Evolutionary conservation across 2,888 invertebrate genomes (phyloP).

Genomic region (Pseudoips prasinana): DNA sequence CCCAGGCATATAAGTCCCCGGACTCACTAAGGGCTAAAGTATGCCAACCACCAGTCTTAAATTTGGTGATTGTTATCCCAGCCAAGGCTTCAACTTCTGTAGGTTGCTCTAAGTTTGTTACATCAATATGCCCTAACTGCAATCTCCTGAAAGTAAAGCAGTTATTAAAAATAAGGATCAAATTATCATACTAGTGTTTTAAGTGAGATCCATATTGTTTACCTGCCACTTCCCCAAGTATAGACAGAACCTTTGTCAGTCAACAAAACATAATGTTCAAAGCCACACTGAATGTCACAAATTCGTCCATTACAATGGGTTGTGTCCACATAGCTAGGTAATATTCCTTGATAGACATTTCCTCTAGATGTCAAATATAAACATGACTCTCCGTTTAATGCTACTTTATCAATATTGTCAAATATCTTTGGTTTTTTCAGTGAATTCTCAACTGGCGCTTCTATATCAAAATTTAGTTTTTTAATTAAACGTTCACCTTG

Average conservation of each 20-base stretch:
- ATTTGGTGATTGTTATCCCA: slow-evolving; percentile 86
- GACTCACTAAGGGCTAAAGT: slow-evolving; percentile 88
- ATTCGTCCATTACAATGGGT: slow-evolving; percentile 75
- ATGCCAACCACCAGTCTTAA: slow-evolving; percentile 94
- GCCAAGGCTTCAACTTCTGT: slow-evolving; percentile 86
- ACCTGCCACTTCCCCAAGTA: slow-evolving; percentile 93
- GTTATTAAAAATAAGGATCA: neutral
- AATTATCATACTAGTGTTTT: neutral
- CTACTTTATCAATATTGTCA: slow-evolving; percentile 43
- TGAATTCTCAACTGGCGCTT: slow-evolving; percentile 36
- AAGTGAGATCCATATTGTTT: slow-evolving; percentile 11
- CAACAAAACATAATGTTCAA: slow-evolving; percentile 89
- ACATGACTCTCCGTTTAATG: slow-evolving; percentile 43
- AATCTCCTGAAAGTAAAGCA: slow-evolving; percentile 85
- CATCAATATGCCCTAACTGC: slow-evolving; percentile 91
- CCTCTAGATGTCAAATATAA: slow-evolving; percentile 54
- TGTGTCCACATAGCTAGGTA: slow-evolving; percentile 84
- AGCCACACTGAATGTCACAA: slow-evolving; percentile 87
- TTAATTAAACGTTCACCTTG: slow-evolving; percentile 38
- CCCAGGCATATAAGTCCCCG: slow-evolving; percentile 95
- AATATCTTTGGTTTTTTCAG: slow-evolving; percentile 39
- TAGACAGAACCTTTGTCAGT: slow-evolving; percentile 88
- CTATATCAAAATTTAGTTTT: slow-evolving; percentile 41
- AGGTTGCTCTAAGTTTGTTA: slow-evolving; percentile 84
- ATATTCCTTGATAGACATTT: slow-evolving; percentile 76